Base-by-base conservation (phyloP, 2,113 vertebrate species). In the Odontesthes bonariensis region DNA sequence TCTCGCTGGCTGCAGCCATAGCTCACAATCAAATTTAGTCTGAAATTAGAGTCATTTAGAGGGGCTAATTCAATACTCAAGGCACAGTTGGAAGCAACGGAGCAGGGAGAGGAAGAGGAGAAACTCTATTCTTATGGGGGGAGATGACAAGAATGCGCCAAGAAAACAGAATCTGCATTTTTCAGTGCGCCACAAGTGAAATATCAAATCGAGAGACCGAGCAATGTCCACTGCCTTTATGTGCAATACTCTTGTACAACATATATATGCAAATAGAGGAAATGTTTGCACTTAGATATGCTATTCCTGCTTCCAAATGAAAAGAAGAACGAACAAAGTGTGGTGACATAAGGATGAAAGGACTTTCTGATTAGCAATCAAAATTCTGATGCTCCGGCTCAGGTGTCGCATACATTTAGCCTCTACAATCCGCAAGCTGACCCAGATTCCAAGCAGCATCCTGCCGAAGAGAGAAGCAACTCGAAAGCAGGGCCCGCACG, bases 1-100 rank as follows among this genome's bases (percentile, higher is more conserved):
- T 67, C 40, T 52, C 8, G 8, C 77, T 14, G 44, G 42, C 44
- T 70, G 35, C 17, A 42, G 65, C 74, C 8, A 12, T 16, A 13
- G 14, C 44, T 32, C 69, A 79, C 17, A 82, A 70, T 77, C 78
- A 58, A 46, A 86, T 82, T 59, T 49, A 4, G 52, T 66, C 47
- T 83, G 27, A 75, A 75, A 90, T 73, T 49, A 83, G 62, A 76
- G 49, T 47, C 68, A 74, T 77, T 77, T 75, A 17, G 1, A 64
- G 38, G 19, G 33, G 23, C 33, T 82, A 64, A 84, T 87, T 78
- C 38, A 87, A 84, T 82, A 77, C 40, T 53, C 38, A 38, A 63
- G 40, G 47, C 54, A 53, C 61, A 70, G 44, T 69, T 77, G 75
- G 33, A 42, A 51, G 73, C 16, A 10, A 27, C 38, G 22, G 52